Conservation (phyloP, 2,888 invertebrate species). For the Netelia fuscicornis region DNA sequence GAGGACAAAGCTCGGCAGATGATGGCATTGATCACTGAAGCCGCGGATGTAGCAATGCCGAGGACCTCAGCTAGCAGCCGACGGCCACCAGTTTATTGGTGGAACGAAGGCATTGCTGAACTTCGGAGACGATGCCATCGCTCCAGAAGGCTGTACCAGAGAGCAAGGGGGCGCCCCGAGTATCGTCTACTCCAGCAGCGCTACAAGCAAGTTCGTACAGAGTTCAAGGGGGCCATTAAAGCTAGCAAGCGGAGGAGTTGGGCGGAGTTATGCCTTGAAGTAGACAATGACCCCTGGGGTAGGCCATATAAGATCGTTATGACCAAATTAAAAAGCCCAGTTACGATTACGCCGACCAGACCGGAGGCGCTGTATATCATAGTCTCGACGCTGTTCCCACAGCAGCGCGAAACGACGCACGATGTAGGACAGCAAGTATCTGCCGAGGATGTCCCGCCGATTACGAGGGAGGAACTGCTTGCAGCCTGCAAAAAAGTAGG, state of each 20-base stretch:
- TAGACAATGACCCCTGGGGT: slow-evolving; percentile 57
- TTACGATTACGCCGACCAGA: slow-evolving; percentile 44
- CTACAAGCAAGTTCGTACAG: slow-evolving; percentile 32
- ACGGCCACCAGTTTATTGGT: slow-evolving; percentile 55
- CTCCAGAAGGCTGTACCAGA: slow-evolving; percentile 42
- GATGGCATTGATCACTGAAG: slow-evolving; percentile 41
- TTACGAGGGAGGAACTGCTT: slow-evolving; percentile 61
- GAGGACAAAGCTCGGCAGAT: slow-evolving; percentile 28
- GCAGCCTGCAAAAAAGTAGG: slow-evolving; percentile 50
- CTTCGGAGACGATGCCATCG: slow-evolving; percentile 48
- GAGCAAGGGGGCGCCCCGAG: slow-evolving; percentile 32
- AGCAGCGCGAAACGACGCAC: slow-evolving; percentile 3
- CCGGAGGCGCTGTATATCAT: slow-evolving; percentile 58
- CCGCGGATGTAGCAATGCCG: slow-evolving; percentile 56
- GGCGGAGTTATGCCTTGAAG: slow-evolving; percentile 41
- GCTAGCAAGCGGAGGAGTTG: slow-evolving; percentile 27
- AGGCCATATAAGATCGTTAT: slow-evolving; percentile 61
- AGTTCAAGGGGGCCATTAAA: slow-evolving; percentile 48
- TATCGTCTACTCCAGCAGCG: slow-evolving; percentile 28
- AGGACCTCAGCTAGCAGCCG: slow-evolving; percentile 5
- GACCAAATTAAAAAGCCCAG: slow-evolving; percentile 45
- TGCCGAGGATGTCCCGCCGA: slow-evolving; percentile 2
- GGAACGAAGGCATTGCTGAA: slow-evolving; percentile 45
- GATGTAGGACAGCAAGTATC: not conserved
- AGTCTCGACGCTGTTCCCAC: slow-evolving; percentile 53